Evolutionary conservation across 2,797 vertebrate species (phyloP).

Genomic region (Sylvia borin): DNA sequence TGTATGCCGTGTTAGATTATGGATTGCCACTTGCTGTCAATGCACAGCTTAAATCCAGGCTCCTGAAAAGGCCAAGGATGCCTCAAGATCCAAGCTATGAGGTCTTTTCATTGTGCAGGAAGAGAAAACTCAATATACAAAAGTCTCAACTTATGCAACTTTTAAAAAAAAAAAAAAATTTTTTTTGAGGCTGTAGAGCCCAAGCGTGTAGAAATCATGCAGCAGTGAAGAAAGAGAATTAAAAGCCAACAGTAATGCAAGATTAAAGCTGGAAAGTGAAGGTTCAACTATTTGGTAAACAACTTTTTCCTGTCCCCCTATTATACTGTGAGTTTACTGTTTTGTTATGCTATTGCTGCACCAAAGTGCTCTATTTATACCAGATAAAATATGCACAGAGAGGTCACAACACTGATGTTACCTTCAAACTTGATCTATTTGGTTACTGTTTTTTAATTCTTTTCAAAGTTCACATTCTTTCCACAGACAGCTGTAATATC

Average conservation of each 20-base stretch:
- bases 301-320: background rate
- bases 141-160: background rate
- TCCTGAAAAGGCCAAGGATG: background rate
- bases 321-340: background rate
- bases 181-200: no score
- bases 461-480: background rate
- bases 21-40: background rate
- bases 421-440: background rate
- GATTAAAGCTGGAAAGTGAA: background rate
- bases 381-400: background rate
- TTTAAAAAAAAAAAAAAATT: no score
- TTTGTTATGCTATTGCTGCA: background rate
- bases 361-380: background rate
- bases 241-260: background rate
- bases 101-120: background rate
- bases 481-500: background rate
- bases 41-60: background rate
- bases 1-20: background rate
- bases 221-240: background rate
- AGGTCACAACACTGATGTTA: background rate
- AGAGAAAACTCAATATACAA: background rate
- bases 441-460: background rate
- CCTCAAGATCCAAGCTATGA: background rate
- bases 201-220: background rate
- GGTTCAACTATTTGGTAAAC: background rate